A percentile compares a stretch with the other conserved stretches of the same genome.
Conservation (phyloP, 2,888 invertebrate species). For the Rhamphomyia laevipes region DNA sequence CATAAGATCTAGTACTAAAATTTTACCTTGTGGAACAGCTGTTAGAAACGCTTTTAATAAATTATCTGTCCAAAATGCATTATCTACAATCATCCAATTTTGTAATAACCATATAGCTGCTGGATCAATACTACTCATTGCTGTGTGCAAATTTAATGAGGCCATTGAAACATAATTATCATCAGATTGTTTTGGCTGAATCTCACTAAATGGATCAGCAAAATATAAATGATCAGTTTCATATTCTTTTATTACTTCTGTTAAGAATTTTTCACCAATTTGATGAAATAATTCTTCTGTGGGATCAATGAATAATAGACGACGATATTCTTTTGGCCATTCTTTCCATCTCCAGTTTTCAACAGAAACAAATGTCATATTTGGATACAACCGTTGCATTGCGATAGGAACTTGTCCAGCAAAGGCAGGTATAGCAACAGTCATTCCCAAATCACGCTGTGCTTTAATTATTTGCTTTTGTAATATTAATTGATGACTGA, state of each 20-base stretch:
- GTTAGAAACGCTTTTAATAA: slow-evolving; percentile 63
- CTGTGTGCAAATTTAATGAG: slow-evolving; percentile 55
- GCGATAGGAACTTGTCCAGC: slow-evolving; percentile 71
- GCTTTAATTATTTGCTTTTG: no score
- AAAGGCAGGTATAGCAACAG: no score
- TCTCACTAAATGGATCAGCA: slow-evolving; percentile 90
- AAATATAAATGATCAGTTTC: slow-evolving; percentile 77
- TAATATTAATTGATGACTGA: no score
- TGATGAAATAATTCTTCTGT: slow-evolving; percentile 66
- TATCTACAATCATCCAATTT: slow-evolving; percentile 72
- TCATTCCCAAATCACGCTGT: no score
- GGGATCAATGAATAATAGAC: slow-evolving; percentile 69
- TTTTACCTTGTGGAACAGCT: slow-evolving; percentile 64
- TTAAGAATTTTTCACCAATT: no score
- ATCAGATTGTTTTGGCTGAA: slow-evolving; percentile 52
- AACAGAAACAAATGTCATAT: slow-evolving; percentile 51
- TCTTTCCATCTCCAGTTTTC: slow-evolving; percentile 57
- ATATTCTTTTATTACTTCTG: slow-evolving; percentile 39
- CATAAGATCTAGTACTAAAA: slow-evolving; percentile 80
- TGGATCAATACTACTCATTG: slow-evolving; percentile 59
- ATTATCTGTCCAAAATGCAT: slow-evolving; percentile 51
- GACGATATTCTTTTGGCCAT: slow-evolving; percentile 67
- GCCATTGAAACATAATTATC: slow-evolving; percentile 51
- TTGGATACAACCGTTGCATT: slow-evolving; percentile 57
- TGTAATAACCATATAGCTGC: slow-evolving; percentile 82